phyloP scores from a whole-genome alignment of 2,888 invertebrate genomes.

The Phalera bucephala region DNA sequence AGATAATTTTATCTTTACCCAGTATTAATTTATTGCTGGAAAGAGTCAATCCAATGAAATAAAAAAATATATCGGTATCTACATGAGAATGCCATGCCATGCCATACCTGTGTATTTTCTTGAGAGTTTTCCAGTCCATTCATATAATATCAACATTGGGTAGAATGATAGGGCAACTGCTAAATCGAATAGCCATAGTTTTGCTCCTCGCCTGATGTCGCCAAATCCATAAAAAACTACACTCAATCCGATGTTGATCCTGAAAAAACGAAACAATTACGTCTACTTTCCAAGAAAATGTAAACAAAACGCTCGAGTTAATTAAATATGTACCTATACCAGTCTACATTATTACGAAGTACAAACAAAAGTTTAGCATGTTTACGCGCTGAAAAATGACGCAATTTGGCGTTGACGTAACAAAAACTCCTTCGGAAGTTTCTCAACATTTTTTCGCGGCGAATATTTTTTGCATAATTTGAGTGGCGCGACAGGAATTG shows the following conservation, averaged over 20 bases:
- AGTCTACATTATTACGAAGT: constrained; percentile 19
- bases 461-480: constrained; percentile 20
- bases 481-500: constrained; percentile 17
- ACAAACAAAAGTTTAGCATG: constrained; percentile 17
- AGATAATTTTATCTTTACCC: too few species aligned
- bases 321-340: constrained; percentile 6
- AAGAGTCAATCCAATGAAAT: too few species aligned
- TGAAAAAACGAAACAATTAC: constrained; percentile 24
- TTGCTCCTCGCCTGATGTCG: constrained; percentile 57
- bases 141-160: constrained; percentile 53
- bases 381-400: constrained; percentile 18
- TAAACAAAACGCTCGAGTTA: constrained; percentile 1
- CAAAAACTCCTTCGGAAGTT: constrained; percentile 9
- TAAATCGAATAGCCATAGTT: constrained; percentile 64
- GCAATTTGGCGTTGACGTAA: constrained; percentile 15
- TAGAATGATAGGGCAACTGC: constrained; percentile 55
- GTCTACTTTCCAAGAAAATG: too few species aligned
- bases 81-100: too few species aligned
- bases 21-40: too few species aligned
- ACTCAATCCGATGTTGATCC: constrained; percentile 63
- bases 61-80: too few species aligned
- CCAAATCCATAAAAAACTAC: constrained; percentile 65
- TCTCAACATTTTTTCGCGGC: constrained; percentile 9
- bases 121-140: constrained; percentile 39
- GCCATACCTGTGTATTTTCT: constrained; percentile 46